phyloP scores from a whole-genome alignment of 2,888 invertebrate species.

The Erebia palarica region DNA sequence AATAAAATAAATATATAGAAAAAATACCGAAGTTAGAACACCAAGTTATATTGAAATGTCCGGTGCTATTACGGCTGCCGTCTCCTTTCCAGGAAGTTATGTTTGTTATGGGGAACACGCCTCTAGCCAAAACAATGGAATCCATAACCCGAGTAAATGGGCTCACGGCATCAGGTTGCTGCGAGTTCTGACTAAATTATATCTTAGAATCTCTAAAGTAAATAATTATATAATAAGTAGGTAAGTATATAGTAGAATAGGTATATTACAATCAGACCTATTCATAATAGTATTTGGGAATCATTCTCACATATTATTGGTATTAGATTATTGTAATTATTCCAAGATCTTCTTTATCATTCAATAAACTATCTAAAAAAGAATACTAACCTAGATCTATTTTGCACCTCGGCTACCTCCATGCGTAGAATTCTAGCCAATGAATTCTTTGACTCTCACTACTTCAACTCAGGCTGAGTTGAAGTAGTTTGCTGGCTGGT shows the following conservation, averaged over 20 bases:
- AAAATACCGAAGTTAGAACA: slow-evolving; percentile 8
- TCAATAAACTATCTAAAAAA: too few relatives aligned
- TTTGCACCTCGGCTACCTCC: too few relatives aligned
- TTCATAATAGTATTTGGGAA: too few relatives aligned
- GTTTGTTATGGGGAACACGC: slow-evolving; percentile 50
- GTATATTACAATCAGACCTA: neutral
- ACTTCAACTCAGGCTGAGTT: too few relatives aligned
- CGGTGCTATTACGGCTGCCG: slow-evolving; percentile 35
- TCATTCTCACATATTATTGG: too few relatives aligned
- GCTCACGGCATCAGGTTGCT: slow-evolving; percentile 44
- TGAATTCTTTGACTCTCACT: too few relatives aligned
- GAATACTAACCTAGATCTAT: too few relatives aligned
- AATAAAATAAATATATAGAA: neutral
- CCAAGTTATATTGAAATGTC: slow-evolving; percentile 32
- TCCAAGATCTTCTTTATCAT: too few relatives aligned
- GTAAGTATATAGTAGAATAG: neutral
- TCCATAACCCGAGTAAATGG: slow-evolving; percentile 41
- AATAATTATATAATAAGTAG: neutral
- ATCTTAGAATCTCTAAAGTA: neutral
- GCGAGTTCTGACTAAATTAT: slow-evolving; percentile 16
- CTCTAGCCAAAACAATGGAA: slow-evolving; percentile 48
- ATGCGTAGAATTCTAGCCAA: too few relatives aligned
- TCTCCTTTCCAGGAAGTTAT: slow-evolving; percentile 43
- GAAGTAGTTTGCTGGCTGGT: too few relatives aligned
- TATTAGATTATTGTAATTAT: too few relatives aligned